Evolutionary conservation across 2,888 invertebrate species (phyloP).

Genomic region (Peribatodes rhomboidaria): DNA sequence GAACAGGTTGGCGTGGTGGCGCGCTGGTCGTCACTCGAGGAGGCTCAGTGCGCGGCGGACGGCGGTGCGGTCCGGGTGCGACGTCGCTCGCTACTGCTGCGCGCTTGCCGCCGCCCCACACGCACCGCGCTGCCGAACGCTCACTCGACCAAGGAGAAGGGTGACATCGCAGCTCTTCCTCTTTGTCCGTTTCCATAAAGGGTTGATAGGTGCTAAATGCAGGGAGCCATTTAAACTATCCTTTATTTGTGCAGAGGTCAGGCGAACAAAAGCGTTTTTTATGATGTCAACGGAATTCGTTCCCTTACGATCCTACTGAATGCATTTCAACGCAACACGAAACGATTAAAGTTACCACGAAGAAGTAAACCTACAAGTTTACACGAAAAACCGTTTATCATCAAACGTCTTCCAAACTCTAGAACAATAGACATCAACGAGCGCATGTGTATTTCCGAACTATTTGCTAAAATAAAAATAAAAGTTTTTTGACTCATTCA

Average conservation of each 20-base stretch:
- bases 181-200: conserved; percentile 69
- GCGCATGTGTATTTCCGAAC: conserved; percentile 4
- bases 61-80: conserved; percentile 82
- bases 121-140: conserved; percentile 59
- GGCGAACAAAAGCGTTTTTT: conserved; percentile 40
- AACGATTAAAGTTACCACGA: not conserved
- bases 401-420: not conserved
- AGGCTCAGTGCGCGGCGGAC: conserved; percentile 63
- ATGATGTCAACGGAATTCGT: conserved; percentile 17
- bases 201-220: conserved; percentile 69
- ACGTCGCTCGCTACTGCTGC: conserved; percentile 78
- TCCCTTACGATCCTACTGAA: conserved; percentile 5
- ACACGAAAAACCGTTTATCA: not conserved
- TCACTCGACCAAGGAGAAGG: conserved; percentile 76
- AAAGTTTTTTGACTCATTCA: not conserved
- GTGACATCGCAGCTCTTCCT: conserved; percentile 80
- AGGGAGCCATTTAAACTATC: conserved; percentile 53
- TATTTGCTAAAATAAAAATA: not conserved
- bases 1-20: conserved; percentile 61
- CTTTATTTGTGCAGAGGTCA: conserved; percentile 53
- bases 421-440: conserved; percentile 39
- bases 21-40: conserved; percentile 42
- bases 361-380: not conserved
- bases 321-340: conserved; percentile 1
- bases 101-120: conserved; percentile 62